Percentiles rank a stretch among this genome's conserved stretches.
These are phyloP conservation scores for Pseudomugil gertrudae DNA, from an alignment of 2,797 vertebrate genomes.

Conservation along the genomic window DNA sequence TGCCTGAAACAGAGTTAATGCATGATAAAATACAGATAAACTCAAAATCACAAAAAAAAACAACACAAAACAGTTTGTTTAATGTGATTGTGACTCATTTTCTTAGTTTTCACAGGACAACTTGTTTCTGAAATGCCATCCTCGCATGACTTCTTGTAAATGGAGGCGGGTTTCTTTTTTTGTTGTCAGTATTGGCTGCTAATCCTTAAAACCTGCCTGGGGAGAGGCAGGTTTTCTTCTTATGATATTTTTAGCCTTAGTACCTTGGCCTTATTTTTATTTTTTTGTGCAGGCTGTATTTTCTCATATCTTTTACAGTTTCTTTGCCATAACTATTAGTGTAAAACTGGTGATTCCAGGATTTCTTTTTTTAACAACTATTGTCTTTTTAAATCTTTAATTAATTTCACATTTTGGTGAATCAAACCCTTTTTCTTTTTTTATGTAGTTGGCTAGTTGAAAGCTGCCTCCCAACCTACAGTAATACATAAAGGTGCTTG, in stretches of 20 bases:
- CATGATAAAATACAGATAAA: no score
- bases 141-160: conserved; percentile 20
- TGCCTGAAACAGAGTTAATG: no score
- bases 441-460: no score
- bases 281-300: conserved; percentile 28
- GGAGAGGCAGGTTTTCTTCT: conserved; percentile 11
- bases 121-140: background rate
- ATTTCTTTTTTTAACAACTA: background rate
- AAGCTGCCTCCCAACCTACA: no score
- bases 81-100: background rate
- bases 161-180: conserved; percentile 13
- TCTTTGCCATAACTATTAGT: conserved; percentile 6
- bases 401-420: no score
- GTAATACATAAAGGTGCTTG: background rate
- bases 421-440: no score
- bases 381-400: no score
- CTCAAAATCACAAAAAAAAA: background rate
- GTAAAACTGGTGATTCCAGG: conserved; percentile 11
- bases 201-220: conserved; percentile 35
- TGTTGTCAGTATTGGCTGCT: conserved; percentile 18
- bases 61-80: background rate
- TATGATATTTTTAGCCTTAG: background rate
- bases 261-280: background rate
- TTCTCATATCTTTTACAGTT: conserved; percentile 3
- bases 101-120: background rate